These are phyloP conservation scores for Cavia aperea DNA, from an alignment of 2,113 vertebrate genomes.

Conservation along the genomic window DNA sequence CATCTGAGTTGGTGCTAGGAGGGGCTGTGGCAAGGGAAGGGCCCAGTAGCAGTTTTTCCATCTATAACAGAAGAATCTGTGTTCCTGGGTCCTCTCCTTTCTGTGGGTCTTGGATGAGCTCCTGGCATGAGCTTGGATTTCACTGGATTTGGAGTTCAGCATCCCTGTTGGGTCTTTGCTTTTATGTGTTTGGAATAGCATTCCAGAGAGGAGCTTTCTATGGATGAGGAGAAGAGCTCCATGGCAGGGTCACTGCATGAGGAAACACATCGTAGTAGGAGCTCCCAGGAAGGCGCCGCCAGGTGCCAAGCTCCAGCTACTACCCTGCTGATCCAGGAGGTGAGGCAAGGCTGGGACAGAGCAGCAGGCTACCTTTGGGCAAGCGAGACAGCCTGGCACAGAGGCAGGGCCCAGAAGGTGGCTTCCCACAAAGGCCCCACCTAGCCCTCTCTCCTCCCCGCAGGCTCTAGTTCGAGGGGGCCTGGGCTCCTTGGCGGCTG, in stretches of 20 bases:
- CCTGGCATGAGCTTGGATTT: not conserved
- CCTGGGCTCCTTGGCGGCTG: constrained; percentile 74
- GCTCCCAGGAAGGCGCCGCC: not conserved
- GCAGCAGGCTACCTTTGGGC: accelerated
- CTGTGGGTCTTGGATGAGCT: not conserved
- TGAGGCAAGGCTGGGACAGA: constrained; percentile 56
- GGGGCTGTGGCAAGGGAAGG: not conserved
- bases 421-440: not conserved
- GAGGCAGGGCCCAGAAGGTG: not conserved
- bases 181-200: constrained; percentile 55
- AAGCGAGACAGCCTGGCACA: not conserved
- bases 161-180: not conserved
- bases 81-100: not conserved
- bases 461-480: constrained; percentile 83
- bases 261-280: not conserved
- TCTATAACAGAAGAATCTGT: accelerated
- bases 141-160: not conserved
- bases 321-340: constrained; percentile 84
- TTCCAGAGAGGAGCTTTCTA: not conserved
- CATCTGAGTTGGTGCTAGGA: not conserved
- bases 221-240: not conserved
- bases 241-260: not conserved
- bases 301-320: constrained; percentile 70
- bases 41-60: no score
- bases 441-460: not conserved